Base-by-base conservation (phyloP, 2,113 vertebrate species). In the Eretmochelys imbricata region DNA sequence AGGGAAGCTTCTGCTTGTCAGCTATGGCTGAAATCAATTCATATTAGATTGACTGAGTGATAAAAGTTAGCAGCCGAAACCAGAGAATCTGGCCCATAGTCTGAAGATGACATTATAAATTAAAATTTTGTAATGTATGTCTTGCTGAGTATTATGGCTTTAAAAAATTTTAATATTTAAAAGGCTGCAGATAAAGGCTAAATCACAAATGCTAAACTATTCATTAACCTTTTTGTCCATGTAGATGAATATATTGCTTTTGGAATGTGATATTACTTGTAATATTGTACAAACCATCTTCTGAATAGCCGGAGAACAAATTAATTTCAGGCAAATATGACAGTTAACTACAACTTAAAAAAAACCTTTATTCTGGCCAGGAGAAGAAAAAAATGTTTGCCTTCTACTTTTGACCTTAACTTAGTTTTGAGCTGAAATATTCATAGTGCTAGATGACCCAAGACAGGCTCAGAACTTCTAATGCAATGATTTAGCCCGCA, bases 1-100 rank as follows among this genome's bases (percentile, higher is more conserved):
- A 78, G 75, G n/a, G 42, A 46, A 29, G 65, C 48, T 13, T 78
- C 75, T 13, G 1, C 80, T 35, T 46, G 24, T 35, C 6, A 55
- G 59, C 22, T 69, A 49, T 24, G 7, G 50, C 8, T 50, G 55
- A 69, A 89, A 88, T 38, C 14, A 13, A 1, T 85, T 88, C 65
- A 53, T 0, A 1, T 62, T 80, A 84, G 8, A 0, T 0, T 29
- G 76, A 27, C 3, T 80, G 48, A 93, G 19, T 27, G 12, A 0
- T 25, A 8, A 87, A 79, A 1, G 53, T 25, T 75, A 82, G 29
- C 46, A 89, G 7, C n/a, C 69, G 5, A 69, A 50, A 81, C 19
- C 10, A 91, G 17, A 76, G 16, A 91, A 65, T 81, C 13, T 46
- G 85, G 42, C 24, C 42, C 76, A 4, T 59, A 14, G 7, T 80